These are phyloP conservation scores for Mionectes olivaceus DNA, from an alignment of 2,797 vertebrate species.

Conservation along the genomic window DNA sequence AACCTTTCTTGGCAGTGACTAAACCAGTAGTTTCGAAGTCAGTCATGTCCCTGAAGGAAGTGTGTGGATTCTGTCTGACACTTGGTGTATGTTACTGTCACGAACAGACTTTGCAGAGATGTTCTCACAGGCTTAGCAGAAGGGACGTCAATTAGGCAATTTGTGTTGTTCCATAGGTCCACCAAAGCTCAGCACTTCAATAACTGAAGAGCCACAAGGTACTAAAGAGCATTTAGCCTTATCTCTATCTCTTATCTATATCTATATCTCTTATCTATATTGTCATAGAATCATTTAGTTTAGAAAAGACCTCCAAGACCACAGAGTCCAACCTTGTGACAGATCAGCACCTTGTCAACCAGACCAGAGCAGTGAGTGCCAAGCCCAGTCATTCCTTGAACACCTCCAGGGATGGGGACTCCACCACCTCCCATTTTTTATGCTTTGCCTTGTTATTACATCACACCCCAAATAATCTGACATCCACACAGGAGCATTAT, in stretches of 20 bases:
- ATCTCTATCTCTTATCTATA: too few relatives aligned
- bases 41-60: not conserved
- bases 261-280: too few relatives aligned
- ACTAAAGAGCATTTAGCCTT: not conserved
- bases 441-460: not conserved
- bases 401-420: not conserved
- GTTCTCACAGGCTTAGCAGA: not conserved
- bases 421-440: not conserved
- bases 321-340: not conserved
- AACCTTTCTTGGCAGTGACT: not conserved
- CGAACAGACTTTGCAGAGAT: not conserved
- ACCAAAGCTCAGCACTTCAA: not conserved
- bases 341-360: not conserved
- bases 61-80: not conserved
- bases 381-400: not conserved
- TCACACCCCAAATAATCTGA: too few relatives aligned
- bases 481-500: not conserved
- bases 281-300: rapidly evolving
- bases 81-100: not conserved
- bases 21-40: not conserved
- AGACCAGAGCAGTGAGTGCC: not conserved
- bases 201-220: not conserved
- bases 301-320: not conserved
- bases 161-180: not conserved
- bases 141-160: slow-evolving; percentile 33